phyloP scores from a whole-genome alignment of 1,140 invertebrate species.

The Zaprionus camerounensis region DNA sequence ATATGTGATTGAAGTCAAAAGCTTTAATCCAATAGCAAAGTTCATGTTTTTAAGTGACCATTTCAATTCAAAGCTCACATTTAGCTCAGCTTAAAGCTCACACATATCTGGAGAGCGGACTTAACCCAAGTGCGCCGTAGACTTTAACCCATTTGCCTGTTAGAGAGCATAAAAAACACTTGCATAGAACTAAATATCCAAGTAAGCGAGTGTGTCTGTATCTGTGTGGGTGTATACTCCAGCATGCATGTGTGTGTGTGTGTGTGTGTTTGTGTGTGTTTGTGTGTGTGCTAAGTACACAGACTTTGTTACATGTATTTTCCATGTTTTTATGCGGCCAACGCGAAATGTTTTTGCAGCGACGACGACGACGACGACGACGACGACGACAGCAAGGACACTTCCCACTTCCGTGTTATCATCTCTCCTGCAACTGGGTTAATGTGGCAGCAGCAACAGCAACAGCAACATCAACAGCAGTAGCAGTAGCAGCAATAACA shows the following conservation, averaged over 20 bases:
- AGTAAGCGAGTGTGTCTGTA: slow-evolving; percentile 15
- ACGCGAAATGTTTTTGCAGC: slow-evolving; percentile 53
- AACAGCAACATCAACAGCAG: slow-evolving; percentile 10
- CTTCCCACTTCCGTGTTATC: slow-evolving; percentile 67
- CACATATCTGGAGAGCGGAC: not conserved
- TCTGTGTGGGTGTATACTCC: slow-evolving; percentile 20
- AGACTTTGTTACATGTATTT: slow-evolving; percentile 59
- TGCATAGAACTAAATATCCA: slow-evolving; percentile 31
- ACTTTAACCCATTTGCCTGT: not conserved
- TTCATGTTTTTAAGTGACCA: not conserved
- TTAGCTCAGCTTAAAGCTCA: not conserved
- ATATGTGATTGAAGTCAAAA: not conserved
- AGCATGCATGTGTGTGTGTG: slow-evolving; percentile 19
- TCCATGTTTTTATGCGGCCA: slow-evolving; percentile 65
- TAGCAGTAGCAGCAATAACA: not conserved
- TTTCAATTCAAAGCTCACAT: not conserved
- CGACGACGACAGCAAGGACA: slow-evolving; percentile 56
- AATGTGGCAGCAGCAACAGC: slow-evolving; percentile 63
- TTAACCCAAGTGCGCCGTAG: not conserved
- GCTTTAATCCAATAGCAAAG: not conserved
- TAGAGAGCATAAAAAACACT: slow-evolving; percentile 50
- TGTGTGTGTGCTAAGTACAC: slow-evolving; percentile 20
- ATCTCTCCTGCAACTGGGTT: slow-evolving; percentile 62
- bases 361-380: slow-evolving; percentile 41
- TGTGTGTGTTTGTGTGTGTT: slow-evolving; percentile 20